Conservation (phyloP, 1,140 invertebrate species). For the Dysdera silvatica region DNA sequence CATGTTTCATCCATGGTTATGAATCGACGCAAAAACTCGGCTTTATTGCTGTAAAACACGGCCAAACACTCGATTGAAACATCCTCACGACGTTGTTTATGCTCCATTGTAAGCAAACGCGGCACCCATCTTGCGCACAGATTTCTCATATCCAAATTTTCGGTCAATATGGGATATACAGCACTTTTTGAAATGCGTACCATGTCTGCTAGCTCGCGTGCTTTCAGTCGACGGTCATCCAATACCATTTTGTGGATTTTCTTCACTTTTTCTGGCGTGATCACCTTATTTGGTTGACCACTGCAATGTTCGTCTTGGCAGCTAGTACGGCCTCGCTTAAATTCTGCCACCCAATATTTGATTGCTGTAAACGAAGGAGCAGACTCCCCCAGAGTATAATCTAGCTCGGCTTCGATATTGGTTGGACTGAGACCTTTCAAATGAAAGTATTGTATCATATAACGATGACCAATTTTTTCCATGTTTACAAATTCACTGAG, state of each 20-base stretch:
- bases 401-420: background rate
- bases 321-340: background rate
- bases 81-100: background rate
- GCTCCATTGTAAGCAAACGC: background rate
- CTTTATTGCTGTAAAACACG: background rate
- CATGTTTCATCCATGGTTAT: conserved; percentile 4
- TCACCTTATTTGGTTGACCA: background rate
- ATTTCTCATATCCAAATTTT: background rate
- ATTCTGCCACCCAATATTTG: background rate
- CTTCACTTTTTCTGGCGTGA: background rate
- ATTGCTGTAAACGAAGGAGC: background rate
- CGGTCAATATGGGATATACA: too few relatives aligned
- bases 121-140: background rate
- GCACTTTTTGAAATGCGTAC: too few relatives aligned
- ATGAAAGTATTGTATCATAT: background rate
- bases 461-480: background rate
- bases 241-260: background rate
- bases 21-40: background rate
- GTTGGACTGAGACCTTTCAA: background rate
- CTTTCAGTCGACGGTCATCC: background rate
- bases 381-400: background rate
- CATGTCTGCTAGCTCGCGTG: too few relatives aligned
- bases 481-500: too few relatives aligned
- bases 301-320: background rate
- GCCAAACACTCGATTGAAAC: background rate